Conservation (phyloP, 2,888 invertebrate species). For the Podotricha telesiphe region DNA sequence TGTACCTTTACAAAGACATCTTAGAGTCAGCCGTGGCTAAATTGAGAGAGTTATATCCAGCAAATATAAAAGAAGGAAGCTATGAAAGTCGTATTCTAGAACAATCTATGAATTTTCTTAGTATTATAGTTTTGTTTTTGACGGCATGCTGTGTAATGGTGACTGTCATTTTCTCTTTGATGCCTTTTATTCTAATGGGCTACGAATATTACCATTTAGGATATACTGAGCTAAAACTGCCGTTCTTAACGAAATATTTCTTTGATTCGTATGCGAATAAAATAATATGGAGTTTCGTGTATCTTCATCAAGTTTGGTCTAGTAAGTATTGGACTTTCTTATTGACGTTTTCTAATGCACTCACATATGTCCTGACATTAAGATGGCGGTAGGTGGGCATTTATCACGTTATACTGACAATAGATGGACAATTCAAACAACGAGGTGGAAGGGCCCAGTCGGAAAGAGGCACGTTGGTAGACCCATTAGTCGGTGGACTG, state of each 20-base stretch:
- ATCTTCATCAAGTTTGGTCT: constrained; percentile 63
- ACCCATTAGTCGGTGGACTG: too few species aligned
- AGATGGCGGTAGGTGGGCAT: too few species aligned
- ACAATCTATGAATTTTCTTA: constrained; percentile 53
- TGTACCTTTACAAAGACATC: constrained; percentile 53
- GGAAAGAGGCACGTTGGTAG: too few species aligned
- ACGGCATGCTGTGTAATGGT: constrained; percentile 49
- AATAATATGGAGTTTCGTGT: constrained; percentile 57
- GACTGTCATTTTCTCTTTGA: constrained; percentile 53
- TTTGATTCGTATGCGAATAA: constrained; percentile 57
- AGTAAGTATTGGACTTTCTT: too few species aligned
- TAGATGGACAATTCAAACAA: too few species aligned
- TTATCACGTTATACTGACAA: too few species aligned
- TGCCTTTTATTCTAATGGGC: constrained; percentile 56
- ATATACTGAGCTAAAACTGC: constrained; percentile 53
- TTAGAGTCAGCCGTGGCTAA: constrained; percentile 52
- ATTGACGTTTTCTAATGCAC: too few species aligned
- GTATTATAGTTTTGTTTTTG: constrained; percentile 50
- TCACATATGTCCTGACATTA: too few species aligned
- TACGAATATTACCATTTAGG: constrained; percentile 54
- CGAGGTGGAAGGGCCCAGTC: too few species aligned
- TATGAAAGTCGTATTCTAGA: constrained; percentile 49
- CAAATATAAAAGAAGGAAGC: constrained; percentile 38
- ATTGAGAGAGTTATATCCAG: constrained; percentile 58
- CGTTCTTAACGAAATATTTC: constrained; percentile 60